These are phyloP conservation scores for Apodemia hepburni DNA, from an alignment of 2,888 invertebrate genomes.

Conservation along the genomic window DNA sequence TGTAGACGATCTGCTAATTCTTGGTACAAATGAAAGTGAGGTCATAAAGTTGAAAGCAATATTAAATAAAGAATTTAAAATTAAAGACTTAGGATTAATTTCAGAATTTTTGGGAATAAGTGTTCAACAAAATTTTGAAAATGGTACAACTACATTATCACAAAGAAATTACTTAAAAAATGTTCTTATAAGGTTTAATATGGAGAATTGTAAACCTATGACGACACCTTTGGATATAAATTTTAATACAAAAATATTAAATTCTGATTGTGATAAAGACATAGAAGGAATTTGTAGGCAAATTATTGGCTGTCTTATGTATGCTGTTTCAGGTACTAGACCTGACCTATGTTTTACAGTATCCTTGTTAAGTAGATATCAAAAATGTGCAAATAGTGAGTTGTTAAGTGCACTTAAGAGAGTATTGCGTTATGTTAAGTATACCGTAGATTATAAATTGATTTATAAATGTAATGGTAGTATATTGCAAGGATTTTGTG, in stretches of 20 bases:
- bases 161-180: slow-evolving; percentile 26
- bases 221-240: slow-evolving; percentile 25
- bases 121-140: slow-evolving; percentile 28
- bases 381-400: slow-evolving; percentile 15
- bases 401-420: slow-evolving; percentile 26
- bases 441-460: slow-evolving; percentile 31
- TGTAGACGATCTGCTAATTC: slow-evolving; percentile 27
- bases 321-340: slow-evolving; percentile 31
- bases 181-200: slow-evolving; percentile 27
- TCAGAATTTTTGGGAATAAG: slow-evolving; percentile 29
- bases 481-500: slow-evolving; percentile 31
- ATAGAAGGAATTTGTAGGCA: slow-evolving; percentile 27
- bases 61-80: slow-evolving; percentile 29
- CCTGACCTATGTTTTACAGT: slow-evolving; percentile 23
- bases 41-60: background rate
- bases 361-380: slow-evolving; percentile 23
- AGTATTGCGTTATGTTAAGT: slow-evolving; percentile 35
- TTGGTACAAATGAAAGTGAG: background rate
- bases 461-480: slow-evolving; percentile 25
- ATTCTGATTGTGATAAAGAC: background rate
- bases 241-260: slow-evolving; percentile 22
- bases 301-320: slow-evolving; percentile 25
- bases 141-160: slow-evolving; percentile 21
- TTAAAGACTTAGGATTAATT: slow-evolving; percentile 29
- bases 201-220: slow-evolving; percentile 28